Percentiles rank a stretch among this genome's conserved stretches.
These are phyloP conservation scores for Heptranchias perlo DNA, from an alignment of 2,113 vertebrate genomes.

Conservation along the genomic window DNA sequence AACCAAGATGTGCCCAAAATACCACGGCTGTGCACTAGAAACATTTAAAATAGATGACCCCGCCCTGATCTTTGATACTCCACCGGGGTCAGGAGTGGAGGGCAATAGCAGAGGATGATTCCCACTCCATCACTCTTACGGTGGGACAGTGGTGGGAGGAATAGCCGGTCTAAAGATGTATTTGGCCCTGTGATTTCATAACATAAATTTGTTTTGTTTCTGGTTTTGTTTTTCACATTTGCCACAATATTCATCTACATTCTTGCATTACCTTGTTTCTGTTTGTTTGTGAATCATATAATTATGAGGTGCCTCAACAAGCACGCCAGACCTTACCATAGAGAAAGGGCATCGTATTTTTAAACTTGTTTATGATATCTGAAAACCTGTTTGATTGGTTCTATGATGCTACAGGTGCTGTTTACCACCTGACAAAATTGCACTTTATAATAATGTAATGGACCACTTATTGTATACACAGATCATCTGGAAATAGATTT, in stretches of 20 bases:
- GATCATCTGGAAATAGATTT: neutral
- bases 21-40: neutral
- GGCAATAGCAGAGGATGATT: neutral
- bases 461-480: neutral
- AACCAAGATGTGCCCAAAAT: neutral
- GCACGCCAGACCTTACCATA: neutral
- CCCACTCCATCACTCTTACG: neutral
- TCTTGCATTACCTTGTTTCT: neutral
- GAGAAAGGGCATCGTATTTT: neutral
- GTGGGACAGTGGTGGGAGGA: neutral
- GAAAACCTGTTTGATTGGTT: neutral
- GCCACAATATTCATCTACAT: neutral
- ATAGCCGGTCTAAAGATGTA: neutral
- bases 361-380: neutral
- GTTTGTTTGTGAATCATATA: neutral
- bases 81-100: neutral
- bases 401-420: neutral
- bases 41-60: neutral
- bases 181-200: neutral
- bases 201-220: neutral
- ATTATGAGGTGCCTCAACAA: neutral
- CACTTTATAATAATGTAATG: neutral
- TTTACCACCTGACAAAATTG: neutral
- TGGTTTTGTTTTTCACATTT: neutral
- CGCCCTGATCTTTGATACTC: neutral